Evolutionary conservation across 2,113 vertebrate genomes (phyloP), one percentile per base, ranked within the genome.

Genomic region (Dromas ardeola): DNA sequence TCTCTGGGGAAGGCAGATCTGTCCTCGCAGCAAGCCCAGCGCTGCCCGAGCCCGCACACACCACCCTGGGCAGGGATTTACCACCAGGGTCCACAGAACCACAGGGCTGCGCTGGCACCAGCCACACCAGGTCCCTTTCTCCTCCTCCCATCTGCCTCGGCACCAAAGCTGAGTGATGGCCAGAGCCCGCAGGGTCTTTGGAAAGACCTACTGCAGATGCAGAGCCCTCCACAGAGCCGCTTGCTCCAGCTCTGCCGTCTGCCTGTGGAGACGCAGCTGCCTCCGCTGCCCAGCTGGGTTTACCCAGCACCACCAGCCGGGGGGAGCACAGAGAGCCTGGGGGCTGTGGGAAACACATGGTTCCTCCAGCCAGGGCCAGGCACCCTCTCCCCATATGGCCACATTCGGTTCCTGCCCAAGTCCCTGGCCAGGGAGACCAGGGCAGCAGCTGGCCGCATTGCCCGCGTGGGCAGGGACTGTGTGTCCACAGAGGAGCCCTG

Each of bases 31-130:
- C 47, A 30, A 47, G 36, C 50, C 26, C 72, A 17, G 67, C 2
- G 2, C 58, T 22, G 13, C 67, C 34, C 1, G 5, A 36, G 50
- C 91, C 61, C 27, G 0, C 5, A 1, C 52, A 13, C 16, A 3
- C 23, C 56, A 27, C 38, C 17, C 25, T 0, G 2, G 56, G 62
- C 79, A 69, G 34, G 62, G 69, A 34, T 12, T 16, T 61, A 25
- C 40, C 36, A 17, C 38, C 2, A 0, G 38, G 74, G 47, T n/a
- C 47, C 4, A 0, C 0, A 3, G 56, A 62, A 53, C 40, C n/a
- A 0, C 5, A 21, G 62, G 42, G 77, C 77, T 72, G 76, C 2
- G 4, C 43, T 20, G 50, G 25, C 66, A 86, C 67, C 30, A 29
- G 47, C 32, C 5, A 0, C 59, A 72, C n/a, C 66, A 14, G 79